Evolutionary conservation across 2,888 invertebrate genomes (phyloP), one percentile per base, ranked within the genome.

Genomic region (Tinea trinotella): DNA sequence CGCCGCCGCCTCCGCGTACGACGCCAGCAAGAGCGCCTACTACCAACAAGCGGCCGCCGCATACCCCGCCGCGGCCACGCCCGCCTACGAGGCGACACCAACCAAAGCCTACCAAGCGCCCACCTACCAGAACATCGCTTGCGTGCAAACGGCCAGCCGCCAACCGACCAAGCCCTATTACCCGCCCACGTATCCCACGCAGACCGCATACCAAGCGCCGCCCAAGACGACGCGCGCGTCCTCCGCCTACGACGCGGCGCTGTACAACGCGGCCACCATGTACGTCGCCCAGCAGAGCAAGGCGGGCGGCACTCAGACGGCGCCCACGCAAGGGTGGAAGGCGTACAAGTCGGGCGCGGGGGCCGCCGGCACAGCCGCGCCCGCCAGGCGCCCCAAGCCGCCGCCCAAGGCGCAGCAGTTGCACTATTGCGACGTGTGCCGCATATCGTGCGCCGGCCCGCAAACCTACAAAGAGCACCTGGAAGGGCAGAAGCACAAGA

Each of bases 401-500:
- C 93, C 95, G 55, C 95, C 96, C 13, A 95, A 96, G 67, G 94
- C 96, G 22, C 96, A 96, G 73, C 96, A 97, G 71, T 87, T 98
- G 60, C 98, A 98, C 80, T 99, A 98, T 82, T 99, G 99, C 76
- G 98, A 99, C 77, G 97, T 98, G 10, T 99, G 99, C 83, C 98
- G 99, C 82, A 98, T 99, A 68, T 98, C 97, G 69, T 98, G 97
- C 79, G 97, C 96, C 59, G 97, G 97, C 0, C 96, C 96, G 2
- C 95, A 95, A 89, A 91, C 36, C 3, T 36, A 35, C 52, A 52
- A 52, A 60, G 99, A 99, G 77, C 99, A 99, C 88, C 88, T 99
- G 70, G 98, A 98, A 73, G 99, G 99, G 0, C 98, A 98, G 81
- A 97, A 97, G 79, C 99, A 99, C 85, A 99, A 99, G 89, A 99